A percentile compares a stretch with the other conserved stretches of the same genome.
phyloP scores from a whole-genome alignment of 2,113 vertebrate species.

The Fregetta grallaria region DNA sequence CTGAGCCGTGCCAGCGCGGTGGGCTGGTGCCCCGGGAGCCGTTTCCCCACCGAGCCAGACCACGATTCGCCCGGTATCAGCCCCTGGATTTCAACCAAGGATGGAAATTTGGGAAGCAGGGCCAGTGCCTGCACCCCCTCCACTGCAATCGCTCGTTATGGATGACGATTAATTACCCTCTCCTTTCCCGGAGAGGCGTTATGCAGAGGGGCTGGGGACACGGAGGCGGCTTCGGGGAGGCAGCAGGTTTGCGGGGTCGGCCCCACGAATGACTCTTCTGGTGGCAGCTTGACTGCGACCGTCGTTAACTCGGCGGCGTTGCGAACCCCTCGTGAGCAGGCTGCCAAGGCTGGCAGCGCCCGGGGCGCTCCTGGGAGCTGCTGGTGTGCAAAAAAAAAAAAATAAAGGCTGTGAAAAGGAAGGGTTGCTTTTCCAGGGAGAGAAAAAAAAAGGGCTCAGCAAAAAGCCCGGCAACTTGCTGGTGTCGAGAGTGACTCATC shows the following conservation, averaged over 20 bases:
- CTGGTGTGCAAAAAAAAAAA: not conserved
- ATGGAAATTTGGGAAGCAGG: not conserved
- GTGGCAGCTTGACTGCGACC: not conserved
- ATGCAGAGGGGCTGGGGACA: not conserved
- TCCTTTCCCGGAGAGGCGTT: not conserved
- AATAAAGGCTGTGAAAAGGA: not conserved
- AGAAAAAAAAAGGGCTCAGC: not conserved
- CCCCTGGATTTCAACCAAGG: not conserved
- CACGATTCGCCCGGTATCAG: rapidly evolving
- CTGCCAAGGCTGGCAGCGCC: not conserved
- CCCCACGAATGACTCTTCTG: not conserved
- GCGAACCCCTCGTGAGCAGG: not conserved
- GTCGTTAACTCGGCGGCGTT: not conserved
- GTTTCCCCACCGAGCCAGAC: not conserved
- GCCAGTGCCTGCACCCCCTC: not conserved
- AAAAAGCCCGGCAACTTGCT: not conserved
- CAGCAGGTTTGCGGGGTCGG: not conserved
- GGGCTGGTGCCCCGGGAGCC: not conserved
- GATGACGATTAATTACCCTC: not conserved
- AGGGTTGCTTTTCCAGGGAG: not conserved
- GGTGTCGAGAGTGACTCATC: not conserved
- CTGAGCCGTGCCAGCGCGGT: rapidly evolving
- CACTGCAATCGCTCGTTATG: rapidly evolving
- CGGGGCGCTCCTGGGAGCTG: not conserved
- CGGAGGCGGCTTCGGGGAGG: not conserved